Evolutionary conservation across 2,888 invertebrate species (phyloP).

Genomic region (Drosophila fungiperda): DNA sequence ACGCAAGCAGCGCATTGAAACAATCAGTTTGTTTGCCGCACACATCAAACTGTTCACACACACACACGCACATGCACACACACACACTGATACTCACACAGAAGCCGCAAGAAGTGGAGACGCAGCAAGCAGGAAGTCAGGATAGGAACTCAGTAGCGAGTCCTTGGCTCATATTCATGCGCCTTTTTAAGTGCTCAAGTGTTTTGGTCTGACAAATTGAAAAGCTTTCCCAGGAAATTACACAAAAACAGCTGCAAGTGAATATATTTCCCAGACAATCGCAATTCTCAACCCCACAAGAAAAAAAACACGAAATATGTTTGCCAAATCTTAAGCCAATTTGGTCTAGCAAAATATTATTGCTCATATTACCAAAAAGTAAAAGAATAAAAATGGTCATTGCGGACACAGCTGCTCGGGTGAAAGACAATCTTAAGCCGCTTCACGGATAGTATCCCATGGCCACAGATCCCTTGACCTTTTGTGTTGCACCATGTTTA

Average conservation of each 20-base stretch:
- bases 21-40: slow-evolving; percentile 81
- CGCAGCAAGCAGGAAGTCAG: slow-evolving; percentile 15
- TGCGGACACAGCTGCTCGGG: slow-evolving; percentile 36
- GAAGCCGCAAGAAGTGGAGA: slow-evolving; percentile 7
- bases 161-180: slow-evolving; percentile 63
- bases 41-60: slow-evolving; percentile 59
- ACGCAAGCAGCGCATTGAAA: slow-evolving; percentile 65
- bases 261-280: slow-evolving; percentile 48
- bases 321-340: slow-evolving; percentile 53
- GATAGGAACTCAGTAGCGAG: slow-evolving; percentile 22
- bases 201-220: slow-evolving; percentile 48
- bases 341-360: slow-evolving; percentile 53
- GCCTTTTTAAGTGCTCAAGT: slow-evolving; percentile 82
- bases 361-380: slow-evolving; percentile 49
- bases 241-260: slow-evolving; percentile 65
- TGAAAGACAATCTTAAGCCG: slow-evolving; percentile 42
- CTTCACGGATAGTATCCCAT: slow-evolving; percentile 46
- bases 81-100: slow-evolving; percentile 6
- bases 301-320: not conserved
- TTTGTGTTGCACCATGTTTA: slow-evolving; percentile 55
- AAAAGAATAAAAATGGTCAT: not conserved
- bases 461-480: slow-evolving; percentile 67
- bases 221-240: slow-evolving; percentile 79
- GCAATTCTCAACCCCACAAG: slow-evolving; percentile 13
- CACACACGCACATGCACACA: not conserved